Evolutionary conservation across 2,113 vertebrate genomes (phyloP).

Genomic region (Boleophthalmus pectinirostris): DNA sequence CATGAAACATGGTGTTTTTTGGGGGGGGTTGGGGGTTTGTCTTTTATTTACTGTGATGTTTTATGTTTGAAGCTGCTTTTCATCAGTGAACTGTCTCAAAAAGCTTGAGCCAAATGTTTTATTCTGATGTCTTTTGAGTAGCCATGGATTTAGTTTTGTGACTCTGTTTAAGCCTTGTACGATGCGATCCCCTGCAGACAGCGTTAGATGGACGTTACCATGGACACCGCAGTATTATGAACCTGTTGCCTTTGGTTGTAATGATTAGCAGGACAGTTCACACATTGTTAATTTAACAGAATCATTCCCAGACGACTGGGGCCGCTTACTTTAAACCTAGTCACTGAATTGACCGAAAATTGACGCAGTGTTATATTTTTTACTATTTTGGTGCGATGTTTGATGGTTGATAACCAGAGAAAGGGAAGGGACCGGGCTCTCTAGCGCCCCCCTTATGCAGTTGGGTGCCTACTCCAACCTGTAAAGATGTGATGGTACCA

Average conservation of each 20-base stretch:
- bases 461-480: constrained; percentile 54
- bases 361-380: constrained; percentile 27
- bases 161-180: constrained; percentile 46
- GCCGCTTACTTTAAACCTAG: constrained; percentile 34
- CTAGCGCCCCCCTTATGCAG: constrained; percentile 47
- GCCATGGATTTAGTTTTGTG: not conserved
- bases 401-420: constrained; percentile 53
- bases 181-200: constrained; percentile 42
- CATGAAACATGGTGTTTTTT: constrained; percentile 21
- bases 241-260: constrained; percentile 66
- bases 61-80: constrained; percentile 55
- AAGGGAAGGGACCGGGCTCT: constrained; percentile 50
- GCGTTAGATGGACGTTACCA: constrained; percentile 23
- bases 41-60: constrained; percentile 37
- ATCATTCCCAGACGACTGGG: constrained; percentile 46
- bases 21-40: no score
- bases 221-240: constrained; percentile 57
- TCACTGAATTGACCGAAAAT: constrained; percentile 14
- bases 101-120: constrained; percentile 43
- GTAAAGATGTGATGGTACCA: constrained; percentile 63
- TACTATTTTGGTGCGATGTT: constrained; percentile 25
- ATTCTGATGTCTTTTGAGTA: constrained; percentile 4
- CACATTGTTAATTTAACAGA: constrained; percentile 56
- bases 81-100: constrained; percentile 34
- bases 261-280: constrained; percentile 46